Evolutionary conservation across 2,888 invertebrate species (phyloP).

Genomic region (Hanleya hanleyi): DNA sequence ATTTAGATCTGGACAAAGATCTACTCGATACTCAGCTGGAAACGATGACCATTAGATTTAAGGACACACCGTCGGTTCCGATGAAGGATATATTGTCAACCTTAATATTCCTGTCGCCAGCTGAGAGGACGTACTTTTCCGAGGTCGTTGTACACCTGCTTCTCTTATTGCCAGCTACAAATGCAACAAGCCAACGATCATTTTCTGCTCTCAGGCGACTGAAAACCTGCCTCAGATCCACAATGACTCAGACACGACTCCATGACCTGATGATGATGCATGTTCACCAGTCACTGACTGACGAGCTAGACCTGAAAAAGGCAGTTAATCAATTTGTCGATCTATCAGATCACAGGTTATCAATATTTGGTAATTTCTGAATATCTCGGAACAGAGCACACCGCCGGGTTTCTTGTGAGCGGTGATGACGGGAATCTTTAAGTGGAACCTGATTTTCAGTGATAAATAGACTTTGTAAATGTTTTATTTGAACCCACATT

Average conservation of each 20-base stretch:
- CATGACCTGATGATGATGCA: conserved; percentile 8
- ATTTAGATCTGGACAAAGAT: conserved; percentile 2
- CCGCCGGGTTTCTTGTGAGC: too few species aligned
- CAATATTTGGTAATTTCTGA: background rate
- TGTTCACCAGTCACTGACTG: conserved; percentile 1
- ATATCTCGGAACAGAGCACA: too few species aligned
- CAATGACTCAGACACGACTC: background rate
- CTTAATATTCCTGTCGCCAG: background rate
- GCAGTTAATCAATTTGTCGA: conserved; percentile 8
- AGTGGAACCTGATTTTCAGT: too few species aligned
- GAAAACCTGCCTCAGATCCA: too few species aligned
- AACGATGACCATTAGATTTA: too few species aligned
- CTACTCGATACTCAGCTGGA: background rate
- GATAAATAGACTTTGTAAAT: too few species aligned
- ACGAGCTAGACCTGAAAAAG: background rate
- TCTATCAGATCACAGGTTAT: background rate
- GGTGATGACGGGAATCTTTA: too few species aligned
- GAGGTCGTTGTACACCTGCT: background rate
- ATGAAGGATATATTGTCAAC: background rate
- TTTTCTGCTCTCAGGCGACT: background rate
- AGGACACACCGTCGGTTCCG: too few species aligned
- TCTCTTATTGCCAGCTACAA: conserved; percentile 2
- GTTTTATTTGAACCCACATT: too few species aligned
- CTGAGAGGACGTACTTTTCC: conserved; percentile 1
- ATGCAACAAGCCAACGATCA: conserved; percentile 1